Base-by-base conservation (phyloP, 1,140 invertebrate genomes). In the Chrysoperla carnea region DNA sequence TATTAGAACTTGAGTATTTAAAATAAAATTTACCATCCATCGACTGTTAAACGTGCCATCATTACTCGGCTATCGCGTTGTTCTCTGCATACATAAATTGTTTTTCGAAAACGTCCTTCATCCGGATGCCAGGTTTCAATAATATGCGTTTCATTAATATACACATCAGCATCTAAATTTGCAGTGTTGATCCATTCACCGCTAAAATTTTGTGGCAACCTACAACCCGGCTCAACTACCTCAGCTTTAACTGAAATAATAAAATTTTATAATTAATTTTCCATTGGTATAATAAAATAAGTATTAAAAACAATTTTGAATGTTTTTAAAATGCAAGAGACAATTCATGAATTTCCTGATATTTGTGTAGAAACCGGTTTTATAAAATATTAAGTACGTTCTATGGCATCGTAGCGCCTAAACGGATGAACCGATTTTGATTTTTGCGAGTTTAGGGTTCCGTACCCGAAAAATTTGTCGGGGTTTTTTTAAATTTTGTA, bases 101-200 rank as follows among this genome's bases (percentile, higher is more conserved):
- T 92, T 51, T 79, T 75, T 46, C 90, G 72, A 53, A 78, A 92
- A 52, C 88, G 70, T 0, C 84, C 83, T 50, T 81, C 79, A 62
- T 97, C 92, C 0, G 92, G 90, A 63, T 88, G 85, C 63, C 81
- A 90, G 13, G 87, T 89, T 69, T 94, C 89, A 54, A 93, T 81
- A 29, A 98, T 93, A 55, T 96, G 91, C 0, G 94, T 97, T 52
- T 90, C 83, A 62, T 97, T 97, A 36, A 98, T 92, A 11, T 74
- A 72, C 1, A 95, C 81, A 62, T 94, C 86, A 1, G 90, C 89
- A 62, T 96, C 88, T 47, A 92, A 84, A 56, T 95, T 93, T 0
- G 90, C 91, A 1, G 92, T 95, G 50, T 96, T 96, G 14, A 96
- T 90, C 92, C 93, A 98, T 29, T 84, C 73, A 8, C 93, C 93